Conservation (phyloP, 2,797 vertebrate genomes). For the Bovichtus variegatus region DNA sequence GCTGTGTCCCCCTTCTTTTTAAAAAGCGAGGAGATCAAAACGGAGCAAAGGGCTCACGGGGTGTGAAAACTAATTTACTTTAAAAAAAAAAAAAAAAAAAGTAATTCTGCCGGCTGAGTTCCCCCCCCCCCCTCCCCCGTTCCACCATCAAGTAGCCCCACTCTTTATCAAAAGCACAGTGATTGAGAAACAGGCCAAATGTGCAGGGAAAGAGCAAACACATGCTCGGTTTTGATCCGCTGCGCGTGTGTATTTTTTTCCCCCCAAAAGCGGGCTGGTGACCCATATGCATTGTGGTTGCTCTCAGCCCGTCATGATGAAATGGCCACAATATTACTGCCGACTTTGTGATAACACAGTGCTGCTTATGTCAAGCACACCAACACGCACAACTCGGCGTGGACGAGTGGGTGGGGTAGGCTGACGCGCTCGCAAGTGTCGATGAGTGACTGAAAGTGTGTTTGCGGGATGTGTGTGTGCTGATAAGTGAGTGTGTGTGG, state of each 20-base stretch:
- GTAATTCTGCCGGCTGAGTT: conserved; percentile 57
- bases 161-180: conserved; percentile 67
- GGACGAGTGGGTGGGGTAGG: conserved; percentile 19
- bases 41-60: conserved; percentile 69
- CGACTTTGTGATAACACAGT: conserved; percentile 77
- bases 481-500: conserved; percentile 70
- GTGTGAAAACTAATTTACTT: conserved; percentile 76
- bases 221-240: conserved; percentile 49
- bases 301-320: conserved; percentile 63
- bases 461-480: conserved; percentile 66
- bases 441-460: conserved; percentile 58
- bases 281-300: conserved; percentile 56
- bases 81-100: conserved; percentile 56
- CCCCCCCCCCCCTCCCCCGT: conserved; percentile 9
- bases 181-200: conserved; percentile 67
- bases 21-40: conserved; percentile 69
- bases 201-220: conserved; percentile 44
- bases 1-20: conserved; percentile 62
- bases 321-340: conserved; percentile 72
- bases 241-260: background rate
- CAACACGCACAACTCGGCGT: conserved; percentile 6
- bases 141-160: conserved; percentile 38
- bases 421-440: conserved; percentile 43
- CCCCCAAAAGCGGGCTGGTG: conserved; percentile 56
- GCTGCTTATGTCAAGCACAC: conserved; percentile 50